These are phyloP conservation scores for Eufriesea mexicana DNA, from an alignment of 1,140 invertebrate genomes.

Conservation along the genomic window DNA sequence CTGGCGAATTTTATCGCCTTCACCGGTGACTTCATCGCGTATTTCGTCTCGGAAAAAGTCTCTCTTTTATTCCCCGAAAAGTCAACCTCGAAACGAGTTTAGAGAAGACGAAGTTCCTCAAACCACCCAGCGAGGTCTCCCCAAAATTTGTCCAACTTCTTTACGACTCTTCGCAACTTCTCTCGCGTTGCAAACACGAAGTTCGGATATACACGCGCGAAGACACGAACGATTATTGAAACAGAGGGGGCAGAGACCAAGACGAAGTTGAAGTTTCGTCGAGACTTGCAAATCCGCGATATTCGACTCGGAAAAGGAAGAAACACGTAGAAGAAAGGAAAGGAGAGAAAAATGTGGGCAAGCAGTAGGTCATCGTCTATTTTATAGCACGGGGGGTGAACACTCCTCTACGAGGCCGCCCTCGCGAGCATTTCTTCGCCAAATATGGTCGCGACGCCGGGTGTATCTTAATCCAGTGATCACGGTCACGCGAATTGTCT, in stretches of 20 bases:
- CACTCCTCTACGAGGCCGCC: neutral
- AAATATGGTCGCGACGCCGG: conserved; percentile 62
- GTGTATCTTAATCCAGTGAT: conserved; percentile 66
- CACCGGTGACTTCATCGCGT: conserved; percentile 7
- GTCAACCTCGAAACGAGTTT: neutral
- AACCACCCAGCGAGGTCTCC: neutral
- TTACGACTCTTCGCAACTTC: neutral
- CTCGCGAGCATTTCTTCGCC: conserved; percentile 49
- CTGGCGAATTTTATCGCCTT: neutral
- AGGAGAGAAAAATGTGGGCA: neutral
- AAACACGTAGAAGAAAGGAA: neutral
- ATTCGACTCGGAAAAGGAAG: neutral
- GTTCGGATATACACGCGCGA: neutral
- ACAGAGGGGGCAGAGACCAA: neutral
- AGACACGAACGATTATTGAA: neutral
- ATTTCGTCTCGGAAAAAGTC: neutral
- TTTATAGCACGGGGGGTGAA: conserved; percentile 37
- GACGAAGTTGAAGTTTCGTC: neutral
- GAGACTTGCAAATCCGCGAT: conserved; percentile 16
- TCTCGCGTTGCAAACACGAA: too few species aligned
- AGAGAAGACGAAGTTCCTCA: neutral
- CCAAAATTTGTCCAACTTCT: conserved; percentile 15
- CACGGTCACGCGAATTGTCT: conserved; percentile 71
- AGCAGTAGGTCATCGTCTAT: conserved; percentile 43
- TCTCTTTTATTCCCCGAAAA: neutral